Evolutionary conservation across 2,888 invertebrate genomes (phyloP).

Genomic region (Aelia acuminata): DNA sequence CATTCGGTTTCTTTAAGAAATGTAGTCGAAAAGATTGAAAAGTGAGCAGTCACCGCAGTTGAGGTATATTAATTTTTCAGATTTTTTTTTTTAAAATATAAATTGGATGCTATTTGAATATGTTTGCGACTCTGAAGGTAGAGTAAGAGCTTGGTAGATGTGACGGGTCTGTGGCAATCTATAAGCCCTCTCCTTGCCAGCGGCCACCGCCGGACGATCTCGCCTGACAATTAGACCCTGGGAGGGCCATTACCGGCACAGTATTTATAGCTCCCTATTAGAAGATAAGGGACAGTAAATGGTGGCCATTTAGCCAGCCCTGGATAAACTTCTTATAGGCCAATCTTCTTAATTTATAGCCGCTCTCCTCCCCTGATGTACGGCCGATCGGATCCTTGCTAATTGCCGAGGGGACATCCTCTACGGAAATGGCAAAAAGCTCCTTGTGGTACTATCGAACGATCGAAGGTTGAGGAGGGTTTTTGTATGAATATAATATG

Average conservation of each 20-base stretch:
- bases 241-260: constrained; percentile 25
- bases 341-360: constrained; percentile 47
- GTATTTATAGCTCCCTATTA: constrained; percentile 51
- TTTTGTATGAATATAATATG: background rate
- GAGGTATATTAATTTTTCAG: background rate
- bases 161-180: background rate
- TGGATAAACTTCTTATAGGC: constrained; percentile 49
- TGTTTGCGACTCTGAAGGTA: background rate
- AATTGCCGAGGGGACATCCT: background rate
- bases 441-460: background rate
- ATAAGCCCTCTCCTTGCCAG: background rate
- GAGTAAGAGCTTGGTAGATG: background rate
- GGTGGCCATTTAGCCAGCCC: constrained; percentile 36
- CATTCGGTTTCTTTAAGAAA: no score
- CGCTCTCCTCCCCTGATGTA: background rate
- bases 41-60: no score
- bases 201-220: background rate
- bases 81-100: background rate
- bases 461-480: background rate
- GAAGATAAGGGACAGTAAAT: constrained; percentile 53
- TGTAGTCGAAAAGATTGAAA: no score
- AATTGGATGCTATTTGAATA: background rate
- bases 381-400: constrained; percentile 45
- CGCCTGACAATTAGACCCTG: constrained; percentile 12
- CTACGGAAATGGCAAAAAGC: constrained; percentile 2